Evolutionary conservation across 1,140 invertebrate genomes (phyloP).

Genomic region (Probaryconus sp.): DNA sequence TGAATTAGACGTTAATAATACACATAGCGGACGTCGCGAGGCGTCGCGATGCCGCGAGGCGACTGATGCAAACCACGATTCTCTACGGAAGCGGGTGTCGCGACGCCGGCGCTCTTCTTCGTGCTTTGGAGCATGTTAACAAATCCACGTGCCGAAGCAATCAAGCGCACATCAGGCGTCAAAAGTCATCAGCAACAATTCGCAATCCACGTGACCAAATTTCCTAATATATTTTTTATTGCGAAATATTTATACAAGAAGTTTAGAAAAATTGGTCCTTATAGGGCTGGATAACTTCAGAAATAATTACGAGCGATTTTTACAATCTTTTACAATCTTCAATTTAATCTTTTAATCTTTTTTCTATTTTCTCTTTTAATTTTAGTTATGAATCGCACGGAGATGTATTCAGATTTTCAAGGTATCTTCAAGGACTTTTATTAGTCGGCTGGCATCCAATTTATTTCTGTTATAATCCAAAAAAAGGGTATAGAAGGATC

Average conservation of each 20-base stretch:
- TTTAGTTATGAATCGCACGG: too few relatives aligned
- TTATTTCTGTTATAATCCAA: too few relatives aligned
- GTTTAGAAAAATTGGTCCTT: too few relatives aligned
- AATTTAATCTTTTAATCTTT: too few relatives aligned
- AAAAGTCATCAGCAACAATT: slow-evolving; percentile 17
- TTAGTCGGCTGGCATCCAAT: too few relatives aligned
- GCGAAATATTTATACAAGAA: background rate
- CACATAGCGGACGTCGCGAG: slow-evolving; percentile 10
- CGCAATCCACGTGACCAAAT: slow-evolving; percentile 14
- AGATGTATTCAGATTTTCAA: too few relatives aligned
- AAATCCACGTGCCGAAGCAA: slow-evolving; percentile 67
- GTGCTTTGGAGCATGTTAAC: slow-evolving; percentile 38
- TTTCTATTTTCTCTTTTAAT: too few relatives aligned
- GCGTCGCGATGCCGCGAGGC: slow-evolving; percentile 70
- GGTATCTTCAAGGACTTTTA: too few relatives aligned
- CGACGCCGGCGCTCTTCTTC: slow-evolving; percentile 51
- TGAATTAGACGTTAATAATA: background rate
- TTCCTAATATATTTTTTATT: slow-evolving; percentile 12
- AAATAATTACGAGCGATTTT: too few relatives aligned
- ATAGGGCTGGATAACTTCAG: too few relatives aligned
- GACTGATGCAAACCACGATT: slow-evolving; percentile 62
- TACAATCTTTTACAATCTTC: too few relatives aligned
- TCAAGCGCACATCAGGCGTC: slow-evolving; percentile 46
- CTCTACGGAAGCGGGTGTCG: slow-evolving; percentile 27
- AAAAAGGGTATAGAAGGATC: too few relatives aligned